Percentiles rank a stretch among this genome's conserved stretches.
Conservation (phyloP, 2,797 vertebrate species). For the Cryptoblepharus egeriae region DNA sequence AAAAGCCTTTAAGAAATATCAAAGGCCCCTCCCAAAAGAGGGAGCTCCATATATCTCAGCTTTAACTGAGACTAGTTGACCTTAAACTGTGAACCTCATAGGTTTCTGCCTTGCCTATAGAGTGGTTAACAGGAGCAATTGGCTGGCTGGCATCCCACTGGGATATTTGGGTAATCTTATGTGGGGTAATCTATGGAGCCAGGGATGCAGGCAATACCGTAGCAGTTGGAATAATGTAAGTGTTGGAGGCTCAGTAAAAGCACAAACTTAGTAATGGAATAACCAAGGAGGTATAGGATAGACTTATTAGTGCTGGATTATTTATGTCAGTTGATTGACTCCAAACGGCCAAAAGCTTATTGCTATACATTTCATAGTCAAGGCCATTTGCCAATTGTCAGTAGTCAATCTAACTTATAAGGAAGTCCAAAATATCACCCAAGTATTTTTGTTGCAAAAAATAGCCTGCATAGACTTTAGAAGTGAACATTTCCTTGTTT, state of each 20-base stretch:
- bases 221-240: not conserved
- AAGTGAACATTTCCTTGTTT: not conserved
- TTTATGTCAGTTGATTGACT: not conserved
- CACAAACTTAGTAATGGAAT: not conserved
- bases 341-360: not conserved
- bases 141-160: not conserved
- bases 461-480: not conserved
- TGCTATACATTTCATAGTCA: not conserved
- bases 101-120: not conserved
- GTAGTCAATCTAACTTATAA: not conserved
- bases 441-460: not conserved
- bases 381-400: not conserved
- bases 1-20: not conserved
- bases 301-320: not conserved
- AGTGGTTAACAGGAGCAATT: not conserved
- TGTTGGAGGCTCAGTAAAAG: not conserved
- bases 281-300: not conserved
- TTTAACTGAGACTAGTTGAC: not conserved
- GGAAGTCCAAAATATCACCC: too few species aligned
- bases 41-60: not conserved
- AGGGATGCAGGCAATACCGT: not conserved
- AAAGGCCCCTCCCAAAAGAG: not conserved
- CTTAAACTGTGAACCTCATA: not conserved
- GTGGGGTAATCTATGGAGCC: not conserved
- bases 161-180: not conserved